These are phyloP conservation scores for Aporophyla nigra DNA, from an alignment of 2,888 invertebrate species.

Conservation along the genomic window DNA sequence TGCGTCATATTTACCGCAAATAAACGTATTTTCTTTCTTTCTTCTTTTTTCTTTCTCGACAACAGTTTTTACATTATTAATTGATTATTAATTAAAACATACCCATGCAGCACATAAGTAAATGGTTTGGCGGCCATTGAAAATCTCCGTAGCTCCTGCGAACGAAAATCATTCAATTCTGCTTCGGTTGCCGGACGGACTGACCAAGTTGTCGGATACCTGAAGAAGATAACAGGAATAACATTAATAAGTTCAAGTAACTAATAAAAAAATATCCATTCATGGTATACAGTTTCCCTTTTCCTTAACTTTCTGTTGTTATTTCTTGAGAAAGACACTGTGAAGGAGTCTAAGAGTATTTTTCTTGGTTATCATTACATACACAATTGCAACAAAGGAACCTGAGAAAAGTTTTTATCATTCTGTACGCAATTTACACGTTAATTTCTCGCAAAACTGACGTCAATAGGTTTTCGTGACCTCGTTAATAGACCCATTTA, in stretches of 20 bases:
- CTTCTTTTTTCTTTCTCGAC: too few species aligned
- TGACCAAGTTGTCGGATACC: conserved; percentile 95
- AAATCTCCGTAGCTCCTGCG: conserved; percentile 96
- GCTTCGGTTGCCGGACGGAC: conserved; percentile 94
- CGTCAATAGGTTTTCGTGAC: too few species aligned
- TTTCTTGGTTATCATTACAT: not conserved
- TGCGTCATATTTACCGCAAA: too few species aligned
- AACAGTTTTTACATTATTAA: not conserved
- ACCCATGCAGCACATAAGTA: conserved; percentile 97
- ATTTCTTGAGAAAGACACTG: not conserved
- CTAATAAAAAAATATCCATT: not conserved
- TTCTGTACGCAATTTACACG: not conserved
- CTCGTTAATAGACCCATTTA: not conserved
- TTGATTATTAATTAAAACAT: conserved; percentile 85
- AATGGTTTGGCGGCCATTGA: conserved; percentile 97
- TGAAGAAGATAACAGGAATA: conserved; percentile 53
- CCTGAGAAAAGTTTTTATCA: not conserved
- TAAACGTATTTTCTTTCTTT: too few species aligned
- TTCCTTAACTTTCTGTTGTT: not conserved
- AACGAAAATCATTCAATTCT: conserved; percentile 94
- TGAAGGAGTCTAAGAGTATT: not conserved
- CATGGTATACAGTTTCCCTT: not conserved
- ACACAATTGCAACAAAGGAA: too few species aligned
- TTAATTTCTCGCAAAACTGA: not conserved
- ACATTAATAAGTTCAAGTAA: not conserved